Conservation (phyloP, 2,113 vertebrate species). For the Cygnus buccinator region DNA sequence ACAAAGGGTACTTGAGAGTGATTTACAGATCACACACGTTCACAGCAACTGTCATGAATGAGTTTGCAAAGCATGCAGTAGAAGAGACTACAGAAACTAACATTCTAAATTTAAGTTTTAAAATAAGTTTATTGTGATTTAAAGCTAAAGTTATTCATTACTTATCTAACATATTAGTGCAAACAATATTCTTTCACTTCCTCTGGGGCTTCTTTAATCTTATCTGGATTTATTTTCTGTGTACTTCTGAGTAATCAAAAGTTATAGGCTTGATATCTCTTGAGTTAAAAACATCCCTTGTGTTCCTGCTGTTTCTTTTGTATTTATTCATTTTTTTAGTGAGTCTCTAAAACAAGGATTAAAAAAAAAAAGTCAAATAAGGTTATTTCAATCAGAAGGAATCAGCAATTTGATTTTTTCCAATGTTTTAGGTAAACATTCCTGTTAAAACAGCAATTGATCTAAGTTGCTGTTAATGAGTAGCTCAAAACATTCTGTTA, state of each 20-base stretch:
- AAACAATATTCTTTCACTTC: constrained; percentile 72
- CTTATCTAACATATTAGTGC: constrained; percentile 67
- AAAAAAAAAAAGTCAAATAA: constrained; percentile 36
- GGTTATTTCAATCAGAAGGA: constrained; percentile 60
- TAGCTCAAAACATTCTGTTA: constrained; percentile 8
- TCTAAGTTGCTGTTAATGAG: neutral
- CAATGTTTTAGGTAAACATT: constrained; percentile 45
- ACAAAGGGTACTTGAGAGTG: neutral
- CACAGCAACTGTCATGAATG: constrained; percentile 13
- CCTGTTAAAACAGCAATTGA: constrained; percentile 54
- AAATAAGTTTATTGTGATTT: constrained; percentile 73
- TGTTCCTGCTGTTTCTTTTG: constrained; percentile 59
- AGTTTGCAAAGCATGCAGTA: constrained; percentile 38
- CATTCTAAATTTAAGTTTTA: constrained; percentile 58
- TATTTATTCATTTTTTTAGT: constrained; percentile 47
- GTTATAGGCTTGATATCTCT: constrained; percentile 73
- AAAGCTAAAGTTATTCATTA: constrained; percentile 72
- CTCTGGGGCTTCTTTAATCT: constrained; percentile 74
- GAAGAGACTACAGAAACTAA: constrained; percentile 36
- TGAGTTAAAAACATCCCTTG: constrained; percentile 67
- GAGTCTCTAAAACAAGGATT: constrained; percentile 46
- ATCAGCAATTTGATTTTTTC: constrained; percentile 54
- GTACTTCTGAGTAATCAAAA: constrained; percentile 76
- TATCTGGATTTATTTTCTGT: constrained; percentile 76
- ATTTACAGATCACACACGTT: constrained; percentile 8